Evolutionary conservation across 2,888 invertebrate genomes (phyloP), one percentile per base, ranked within the genome.

Genomic region (Lycaena phlaeas): DNA sequence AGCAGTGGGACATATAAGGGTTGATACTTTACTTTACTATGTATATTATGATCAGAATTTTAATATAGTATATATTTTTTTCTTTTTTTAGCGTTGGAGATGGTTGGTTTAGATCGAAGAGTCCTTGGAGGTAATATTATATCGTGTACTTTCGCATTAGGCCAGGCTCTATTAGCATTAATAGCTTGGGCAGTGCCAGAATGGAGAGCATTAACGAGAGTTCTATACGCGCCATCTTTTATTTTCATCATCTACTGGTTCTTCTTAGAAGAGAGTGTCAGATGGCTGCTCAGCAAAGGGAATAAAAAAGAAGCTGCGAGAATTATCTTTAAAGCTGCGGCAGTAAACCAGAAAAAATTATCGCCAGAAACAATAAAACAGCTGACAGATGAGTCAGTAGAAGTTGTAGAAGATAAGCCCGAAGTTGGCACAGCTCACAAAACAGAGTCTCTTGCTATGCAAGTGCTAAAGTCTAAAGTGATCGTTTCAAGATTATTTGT

Each of bases 221-320:
- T 88, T 14, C 59, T 90, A 36, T 92, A 92, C 61, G 72, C 86
- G 0, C 92, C 92, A 0, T 87, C 88, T 1, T 59, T 90, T 2
- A 55, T 91, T 1, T 86, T 90, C 43, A 57, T 92, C 36, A 56
- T 87, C 6, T 89, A 90, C 60, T 86, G 82, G 50, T 89, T 89
- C 78, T 41, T 88, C 2, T 66, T 89, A 26, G 89, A 89, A 14
- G 90, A 90, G 64, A 90, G 90, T 34, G 84, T 89, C 3, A 76
- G 92, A 44, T 92, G 92, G 92, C 79, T 92, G n/a, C 67, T 91
- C 28, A 87, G 87, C 40, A 88, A 88, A 53, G 88, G 84, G 1
- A 50, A 45, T 3, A 88, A 86, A 14, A 76, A 81, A 43, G 79
- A 81, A 52, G 86, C 88, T 0, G 76, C 81, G 2, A 68, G 62